These are phyloP conservation scores for Collichthys lucidus DNA, from an alignment of 2,113 vertebrate species.

Conservation along the genomic window DNA sequence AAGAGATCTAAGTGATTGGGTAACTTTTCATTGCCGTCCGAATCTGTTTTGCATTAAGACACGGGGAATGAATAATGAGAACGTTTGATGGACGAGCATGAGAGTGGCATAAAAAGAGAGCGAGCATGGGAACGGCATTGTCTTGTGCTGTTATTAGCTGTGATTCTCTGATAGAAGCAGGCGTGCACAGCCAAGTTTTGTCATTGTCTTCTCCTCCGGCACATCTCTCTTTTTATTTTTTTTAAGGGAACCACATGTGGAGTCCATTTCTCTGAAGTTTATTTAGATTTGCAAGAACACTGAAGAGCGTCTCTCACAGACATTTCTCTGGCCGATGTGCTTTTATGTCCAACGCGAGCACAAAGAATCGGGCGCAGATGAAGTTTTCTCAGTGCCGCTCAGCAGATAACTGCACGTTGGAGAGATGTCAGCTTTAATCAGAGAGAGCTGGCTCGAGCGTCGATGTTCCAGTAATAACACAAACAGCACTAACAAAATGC, in stretches of 20 bases:
- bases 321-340: slow-evolving; percentile 47
- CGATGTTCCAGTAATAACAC: slow-evolving; percentile 56
- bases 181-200: slow-evolving; percentile 41
- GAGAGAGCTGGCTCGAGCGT: slow-evolving; percentile 37
- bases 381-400: slow-evolving; percentile 45
- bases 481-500: slow-evolving; percentile 59
- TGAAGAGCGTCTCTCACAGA: slow-evolving; percentile 63
- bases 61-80: slow-evolving; percentile 47
- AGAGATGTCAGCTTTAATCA: slow-evolving; percentile 68
- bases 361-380: slow-evolving; percentile 34
- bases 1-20: slow-evolving; percentile 57
- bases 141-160: slow-evolving; percentile 58
- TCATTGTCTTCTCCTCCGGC: slow-evolving; percentile 74
- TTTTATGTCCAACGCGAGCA: slow-evolving; percentile 50
- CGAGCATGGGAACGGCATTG: slow-evolving; percentile 51
- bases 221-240: slow-evolving; percentile 54
- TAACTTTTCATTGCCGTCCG: slow-evolving; percentile 53
- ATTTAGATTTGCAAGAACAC: slow-evolving; percentile 76
- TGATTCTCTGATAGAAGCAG: slow-evolving; percentile 51
- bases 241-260: slow-evolving; percentile 75
- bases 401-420: slow-evolving; percentile 50
- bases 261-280: slow-evolving; percentile 75
- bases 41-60: slow-evolving; percentile 62
- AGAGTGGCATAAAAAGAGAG: slow-evolving; percentile 43
- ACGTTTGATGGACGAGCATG: slow-evolving; percentile 46